A percentile compares a stretch with the other conserved stretches of the same genome.
Evolutionary conservation across 1,140 invertebrate species (phyloP).

Genomic region (Diabrotica undecimpunctata): DNA sequence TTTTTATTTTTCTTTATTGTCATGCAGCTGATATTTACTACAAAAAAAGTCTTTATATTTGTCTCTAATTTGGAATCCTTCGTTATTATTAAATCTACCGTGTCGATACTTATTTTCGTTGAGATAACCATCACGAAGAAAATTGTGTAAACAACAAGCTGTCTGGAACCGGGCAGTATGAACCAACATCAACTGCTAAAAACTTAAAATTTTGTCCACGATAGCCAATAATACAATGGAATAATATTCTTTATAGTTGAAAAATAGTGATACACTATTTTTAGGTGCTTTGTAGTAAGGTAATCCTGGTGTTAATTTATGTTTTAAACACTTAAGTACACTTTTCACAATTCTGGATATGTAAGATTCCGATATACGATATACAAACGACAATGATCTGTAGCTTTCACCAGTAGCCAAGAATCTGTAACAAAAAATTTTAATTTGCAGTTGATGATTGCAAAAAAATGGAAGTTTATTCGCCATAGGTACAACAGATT

Average conservation of each 20-base stretch:
- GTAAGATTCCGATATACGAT: conserved; percentile 6
- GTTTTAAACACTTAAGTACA: neutral
- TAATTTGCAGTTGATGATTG: too few relatives aligned
- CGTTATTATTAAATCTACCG: too few relatives aligned
- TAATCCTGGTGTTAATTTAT: neutral
- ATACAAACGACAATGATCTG: conserved; percentile 1
- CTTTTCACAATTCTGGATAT: neutral
- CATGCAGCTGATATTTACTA: too few relatives aligned
- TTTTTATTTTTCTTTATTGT: too few relatives aligned
- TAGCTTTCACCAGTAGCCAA: conserved; percentile 6
- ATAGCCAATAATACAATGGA: conserved; percentile 47
- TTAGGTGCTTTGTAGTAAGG: neutral
- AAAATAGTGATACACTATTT: conserved; percentile 44
- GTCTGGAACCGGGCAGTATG: conserved; percentile 16
- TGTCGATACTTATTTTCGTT: too few relatives aligned
- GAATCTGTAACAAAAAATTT: conserved; percentile 12
- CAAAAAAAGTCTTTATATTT: too few relatives aligned
- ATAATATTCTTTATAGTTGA: conserved; percentile 48
- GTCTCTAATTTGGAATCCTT: too few relatives aligned
- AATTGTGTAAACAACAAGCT: too few relatives aligned
- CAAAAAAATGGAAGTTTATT: too few relatives aligned
- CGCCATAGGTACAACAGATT: too few relatives aligned
- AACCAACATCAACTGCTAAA: conserved; percentile 45
- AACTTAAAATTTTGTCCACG: conserved; percentile 49
- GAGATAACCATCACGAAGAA: too few relatives aligned